Conservation (phyloP, 2,113 vertebrate species). For the Poecile atricapillus region DNA sequence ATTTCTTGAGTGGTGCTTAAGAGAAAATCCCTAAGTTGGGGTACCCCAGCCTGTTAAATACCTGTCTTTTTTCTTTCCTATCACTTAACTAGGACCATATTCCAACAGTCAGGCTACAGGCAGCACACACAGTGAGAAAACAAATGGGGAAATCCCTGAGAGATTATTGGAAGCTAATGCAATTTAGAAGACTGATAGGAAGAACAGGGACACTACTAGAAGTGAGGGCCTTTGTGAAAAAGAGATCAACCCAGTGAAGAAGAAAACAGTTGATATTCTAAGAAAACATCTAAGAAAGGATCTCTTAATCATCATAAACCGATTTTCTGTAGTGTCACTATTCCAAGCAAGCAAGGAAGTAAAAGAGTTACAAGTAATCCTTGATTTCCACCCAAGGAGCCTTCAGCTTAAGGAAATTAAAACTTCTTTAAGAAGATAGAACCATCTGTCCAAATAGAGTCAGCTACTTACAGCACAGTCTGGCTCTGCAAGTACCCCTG, state of each 20-base stretch:
- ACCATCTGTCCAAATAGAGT: slow-evolving; percentile 41
- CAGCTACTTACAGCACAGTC: neutral
- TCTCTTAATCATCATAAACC: neutral
- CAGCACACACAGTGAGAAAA: neutral
- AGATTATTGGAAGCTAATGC: neutral
- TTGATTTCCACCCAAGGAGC: slow-evolving; percentile 39
- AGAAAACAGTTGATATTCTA: neutral
- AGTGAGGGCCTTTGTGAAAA: neutral
- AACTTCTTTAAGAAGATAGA: slow-evolving; percentile 43
- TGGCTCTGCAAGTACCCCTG: neutral
- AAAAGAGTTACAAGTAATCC: slow-evolving; percentile 36
- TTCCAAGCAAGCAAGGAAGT: slow-evolving; percentile 24
- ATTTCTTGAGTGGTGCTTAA: neutral
- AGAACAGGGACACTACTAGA: neutral
- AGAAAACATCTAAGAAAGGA: neutral
- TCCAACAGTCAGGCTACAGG: neutral
- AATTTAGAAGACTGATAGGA: neutral
- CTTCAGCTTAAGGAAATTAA: slow-evolving; percentile 35
- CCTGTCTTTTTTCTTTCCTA: neutral
- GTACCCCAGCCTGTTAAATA: neutral
- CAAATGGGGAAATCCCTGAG: neutral
- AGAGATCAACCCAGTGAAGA: neutral
- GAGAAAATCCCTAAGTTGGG: neutral
- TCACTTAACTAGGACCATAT: neutral
- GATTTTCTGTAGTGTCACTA: slow-evolving; percentile 23